phyloP scores from a whole-genome alignment of 2,797 vertebrate genomes.

The Typhlichthys eigenmanni region DNA sequence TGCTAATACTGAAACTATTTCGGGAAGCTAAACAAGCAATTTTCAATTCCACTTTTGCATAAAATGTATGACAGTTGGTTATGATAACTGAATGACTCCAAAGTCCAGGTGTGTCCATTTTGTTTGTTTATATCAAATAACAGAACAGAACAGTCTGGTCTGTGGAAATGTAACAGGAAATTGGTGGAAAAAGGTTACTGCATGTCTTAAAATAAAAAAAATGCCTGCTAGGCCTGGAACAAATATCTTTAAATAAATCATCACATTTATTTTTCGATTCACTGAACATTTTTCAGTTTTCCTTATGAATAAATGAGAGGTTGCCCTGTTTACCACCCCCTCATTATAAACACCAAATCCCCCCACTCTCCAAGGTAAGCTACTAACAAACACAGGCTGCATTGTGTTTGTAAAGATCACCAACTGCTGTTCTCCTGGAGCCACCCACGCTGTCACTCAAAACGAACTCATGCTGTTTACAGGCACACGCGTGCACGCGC shows the following conservation, averaged over 20 bases:
- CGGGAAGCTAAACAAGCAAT: too few relatives aligned
- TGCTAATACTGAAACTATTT: too few relatives aligned
- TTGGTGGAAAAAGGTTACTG: conserved; percentile 45
- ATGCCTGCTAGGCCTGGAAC: conserved; percentile 69
- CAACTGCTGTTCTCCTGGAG: not conserved
- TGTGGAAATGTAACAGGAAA: not conserved
- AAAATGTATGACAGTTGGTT: not conserved
- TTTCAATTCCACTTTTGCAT: not conserved
- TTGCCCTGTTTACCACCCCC: conserved; percentile 75
- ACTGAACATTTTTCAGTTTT: conserved; percentile 75
- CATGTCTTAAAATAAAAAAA: conserved; percentile 50
- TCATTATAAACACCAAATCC: conserved; percentile 63
- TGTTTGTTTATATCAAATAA: conserved; percentile 4
- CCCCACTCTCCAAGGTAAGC: conserved; percentile 26
- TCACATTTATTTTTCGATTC: conserved; percentile 74
- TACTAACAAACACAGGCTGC: not conserved
- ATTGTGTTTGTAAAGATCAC: conserved; percentile 10
- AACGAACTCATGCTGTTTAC: conserved; percentile 4
- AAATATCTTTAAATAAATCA: conserved; percentile 85
- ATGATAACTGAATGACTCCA: not conserved
- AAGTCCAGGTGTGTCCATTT: not conserved
- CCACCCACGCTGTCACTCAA: not conserved
- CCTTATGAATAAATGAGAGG: conserved; percentile 88
- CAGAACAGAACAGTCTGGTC: not conserved
- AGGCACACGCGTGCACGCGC: conserved; percentile 22